Conservation (phyloP, 2,888 invertebrate species). For the Augiades crinisus region DNA sequence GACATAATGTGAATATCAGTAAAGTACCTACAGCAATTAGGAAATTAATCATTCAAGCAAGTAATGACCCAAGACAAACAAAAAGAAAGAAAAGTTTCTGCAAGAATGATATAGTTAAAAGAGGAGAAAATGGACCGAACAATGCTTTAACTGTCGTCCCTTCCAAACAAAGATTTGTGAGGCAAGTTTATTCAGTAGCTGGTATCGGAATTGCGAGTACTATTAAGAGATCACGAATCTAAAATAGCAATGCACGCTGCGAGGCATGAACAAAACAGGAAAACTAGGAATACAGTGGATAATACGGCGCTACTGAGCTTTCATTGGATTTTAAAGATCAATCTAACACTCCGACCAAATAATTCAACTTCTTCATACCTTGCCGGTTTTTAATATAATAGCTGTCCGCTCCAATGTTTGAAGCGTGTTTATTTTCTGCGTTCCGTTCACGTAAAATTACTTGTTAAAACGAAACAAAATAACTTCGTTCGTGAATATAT, state of each 20-base stretch:
- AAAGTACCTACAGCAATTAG: background rate
- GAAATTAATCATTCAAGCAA: background rate
- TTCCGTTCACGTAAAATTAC: constrained; percentile 25
- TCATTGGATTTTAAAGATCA: constrained; percentile 29
- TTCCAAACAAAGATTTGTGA: constrained; percentile 39
- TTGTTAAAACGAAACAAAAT: constrained; percentile 26
- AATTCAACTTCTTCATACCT: background rate
- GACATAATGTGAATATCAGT: too few relatives aligned
- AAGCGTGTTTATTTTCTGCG: constrained; percentile 19
- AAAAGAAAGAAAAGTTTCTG: background rate
- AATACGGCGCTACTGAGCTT: constrained; percentile 38
- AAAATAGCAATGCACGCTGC: constrained; percentile 59
- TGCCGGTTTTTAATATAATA: constrained; percentile 13
- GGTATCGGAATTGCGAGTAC: constrained; percentile 55
- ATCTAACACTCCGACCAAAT: constrained; percentile 11
- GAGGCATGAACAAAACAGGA: constrained; percentile 52
- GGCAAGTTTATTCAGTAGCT: constrained; percentile 46
- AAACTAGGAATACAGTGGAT: constrained; percentile 52
- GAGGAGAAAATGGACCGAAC: constrained; percentile 18
- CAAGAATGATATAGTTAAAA: constrained; percentile 7
- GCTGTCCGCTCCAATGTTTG: constrained; percentile 17
- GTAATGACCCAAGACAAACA: background rate
- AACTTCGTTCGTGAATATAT: constrained; percentile 21
- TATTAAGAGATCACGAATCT: constrained; percentile 71
- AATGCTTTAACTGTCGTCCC: constrained; percentile 30